phyloP scores from a whole-genome alignment of 2,113 vertebrate species.

The Tauraco erythrolophus region DNA sequence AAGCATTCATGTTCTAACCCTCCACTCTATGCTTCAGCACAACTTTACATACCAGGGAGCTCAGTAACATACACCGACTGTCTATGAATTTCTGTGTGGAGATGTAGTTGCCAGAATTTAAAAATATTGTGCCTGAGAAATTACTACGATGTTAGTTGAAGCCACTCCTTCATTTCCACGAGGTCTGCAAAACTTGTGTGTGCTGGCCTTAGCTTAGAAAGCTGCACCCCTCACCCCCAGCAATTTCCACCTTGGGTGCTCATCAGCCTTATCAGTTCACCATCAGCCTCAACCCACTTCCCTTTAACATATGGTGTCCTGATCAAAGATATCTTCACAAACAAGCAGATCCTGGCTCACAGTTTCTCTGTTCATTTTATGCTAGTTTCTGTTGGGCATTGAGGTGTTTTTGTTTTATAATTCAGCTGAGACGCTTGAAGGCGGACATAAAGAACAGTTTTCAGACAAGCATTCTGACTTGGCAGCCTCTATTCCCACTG shows the following conservation, averaged over 20 bases:
- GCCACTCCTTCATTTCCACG: background rate
- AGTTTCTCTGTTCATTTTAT: background rate
- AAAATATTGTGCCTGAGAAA: background rate
- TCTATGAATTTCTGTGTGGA: background rate
- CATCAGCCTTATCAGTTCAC: background rate
- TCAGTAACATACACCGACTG: background rate
- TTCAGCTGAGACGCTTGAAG: background rate
- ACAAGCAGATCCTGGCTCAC: background rate
- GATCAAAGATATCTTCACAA: background rate
- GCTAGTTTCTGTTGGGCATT: background rate
- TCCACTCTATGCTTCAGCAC: background rate
- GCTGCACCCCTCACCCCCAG: accelerated
- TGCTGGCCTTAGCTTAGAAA: background rate
- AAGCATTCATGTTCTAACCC: accelerated
- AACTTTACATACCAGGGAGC: background rate
- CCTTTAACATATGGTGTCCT: background rate
- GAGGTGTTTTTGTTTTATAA: background rate
- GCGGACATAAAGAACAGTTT: background rate
- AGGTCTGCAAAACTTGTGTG: background rate
- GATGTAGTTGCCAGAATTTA: background rate
- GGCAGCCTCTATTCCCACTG: constrained; percentile 20
- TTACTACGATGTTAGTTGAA: background rate
- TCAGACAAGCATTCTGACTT: constrained; percentile 16
- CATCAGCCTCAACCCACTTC: background rate
- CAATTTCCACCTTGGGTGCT: too few species aligned